Conservation (phyloP, 1,140 invertebrate genomes). For the Drosophila lacertosa region DNA sequence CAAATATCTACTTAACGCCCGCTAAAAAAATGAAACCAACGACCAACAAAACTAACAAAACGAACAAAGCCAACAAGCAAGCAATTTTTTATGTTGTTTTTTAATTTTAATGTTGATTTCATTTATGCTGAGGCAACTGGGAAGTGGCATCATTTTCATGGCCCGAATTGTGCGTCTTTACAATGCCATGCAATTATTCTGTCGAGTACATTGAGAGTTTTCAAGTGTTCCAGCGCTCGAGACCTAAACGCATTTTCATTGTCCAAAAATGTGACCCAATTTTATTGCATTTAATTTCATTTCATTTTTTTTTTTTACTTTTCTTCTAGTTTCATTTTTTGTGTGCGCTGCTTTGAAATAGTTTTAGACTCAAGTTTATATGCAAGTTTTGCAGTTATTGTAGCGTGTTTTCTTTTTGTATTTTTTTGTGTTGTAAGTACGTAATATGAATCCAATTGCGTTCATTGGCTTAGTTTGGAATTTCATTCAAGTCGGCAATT, state of each 20-base stretch:
- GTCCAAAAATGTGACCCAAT: constrained; percentile 34
- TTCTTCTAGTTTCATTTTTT: constrained; percentile 4
- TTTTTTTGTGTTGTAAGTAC: not conserved
- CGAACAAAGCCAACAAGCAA: constrained; percentile 21
- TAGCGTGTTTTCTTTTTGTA: constrained; percentile 1
- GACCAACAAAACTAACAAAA: constrained; percentile 16
- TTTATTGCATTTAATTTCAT: constrained; percentile 22
- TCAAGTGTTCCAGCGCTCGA: constrained; percentile 32
- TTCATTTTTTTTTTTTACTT: constrained; percentile 1
- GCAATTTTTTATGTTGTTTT: constrained; percentile 29
- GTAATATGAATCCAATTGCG: constrained; percentile 33
- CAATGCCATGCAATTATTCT: constrained; percentile 64
- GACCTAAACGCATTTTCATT: constrained; percentile 25
- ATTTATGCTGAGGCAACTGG: constrained; percentile 64
- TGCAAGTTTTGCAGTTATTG: constrained; percentile 35
- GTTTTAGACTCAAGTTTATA: constrained; percentile 20
- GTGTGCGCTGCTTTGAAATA: constrained; percentile 3
- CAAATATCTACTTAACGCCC: constrained; percentile 53
- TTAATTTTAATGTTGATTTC: constrained; percentile 46
- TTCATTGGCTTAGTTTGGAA: constrained; percentile 41
- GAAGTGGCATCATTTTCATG: constrained; percentile 60
- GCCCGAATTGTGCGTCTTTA: constrained; percentile 53
- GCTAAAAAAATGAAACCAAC: constrained; percentile 27
- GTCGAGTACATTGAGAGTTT: constrained; percentile 16
- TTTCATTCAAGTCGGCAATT: constrained; percentile 20